Base-by-base conservation (phyloP, 2,888 invertebrate species). In the Pseudococcus viburni region DNA sequence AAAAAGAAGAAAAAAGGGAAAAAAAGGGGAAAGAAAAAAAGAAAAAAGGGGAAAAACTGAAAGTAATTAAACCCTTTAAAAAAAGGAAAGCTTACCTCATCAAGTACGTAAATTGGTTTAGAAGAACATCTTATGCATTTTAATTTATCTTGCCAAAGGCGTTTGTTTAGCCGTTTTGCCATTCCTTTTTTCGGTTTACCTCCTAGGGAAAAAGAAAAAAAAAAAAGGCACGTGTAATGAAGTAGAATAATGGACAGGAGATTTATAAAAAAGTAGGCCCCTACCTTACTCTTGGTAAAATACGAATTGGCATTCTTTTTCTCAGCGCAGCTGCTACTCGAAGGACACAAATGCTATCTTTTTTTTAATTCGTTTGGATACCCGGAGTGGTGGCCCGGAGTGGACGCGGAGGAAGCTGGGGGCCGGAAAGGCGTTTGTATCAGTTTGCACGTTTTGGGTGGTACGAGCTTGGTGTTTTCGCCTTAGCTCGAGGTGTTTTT, bases 81-180 rank as follows among this genome's bases (percentile, higher is more conserved):
- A n/a, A n/a, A n/a, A n/a, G n/a, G n/a, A n/a, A n/a, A n/a, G n/a
- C n/a, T n/a, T n/a, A n/a, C n/a, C n/a, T n/a, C n/a, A n/a, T n/a
- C n/a, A 33, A 33, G 26, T 1, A 26, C 33, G 33, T 15, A 8
- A 42, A 42, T 42, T 42, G 19, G 1, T 48, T 87, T 55, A 87
- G 39, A 80, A 80, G 39, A 87, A 87, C 95, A 96, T 95, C 93
- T 96, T 96, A 92, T 96, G 96, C 91, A 97, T 95, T 92, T 97
- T 97, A 91, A 97, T 97, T 93, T 96, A 96, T 88, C 96, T 96
- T 91, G n/a, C n/a, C n/a, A n/a, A n/a, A 97, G 93, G 90, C 97
- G 94, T n/a, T 92, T 97, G 97, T 92, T 97, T 97, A 33, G 96
- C 96, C 90, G 97, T 97, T n/a, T n/a, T 92, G 96, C 96, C 95